Evolutionary conservation across 2,113 vertebrate species (phyloP).

Genomic region (Hippocampus barbouri): DNA sequence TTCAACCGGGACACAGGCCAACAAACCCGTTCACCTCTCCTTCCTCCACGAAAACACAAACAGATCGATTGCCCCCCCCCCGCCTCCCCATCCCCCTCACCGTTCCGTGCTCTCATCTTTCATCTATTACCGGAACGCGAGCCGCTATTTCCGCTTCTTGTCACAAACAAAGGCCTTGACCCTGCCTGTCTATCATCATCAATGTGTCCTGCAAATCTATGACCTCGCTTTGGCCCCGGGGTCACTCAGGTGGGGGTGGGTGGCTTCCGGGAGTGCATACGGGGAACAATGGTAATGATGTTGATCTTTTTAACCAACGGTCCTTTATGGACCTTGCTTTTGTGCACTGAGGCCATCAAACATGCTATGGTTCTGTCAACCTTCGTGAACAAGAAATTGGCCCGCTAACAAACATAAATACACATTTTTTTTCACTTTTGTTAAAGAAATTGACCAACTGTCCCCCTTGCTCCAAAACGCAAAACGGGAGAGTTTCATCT

Average conservation of each 20-base stretch:
- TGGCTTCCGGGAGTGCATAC: not conserved
- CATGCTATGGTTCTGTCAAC: not conserved
- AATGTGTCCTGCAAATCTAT: conserved; percentile 45
- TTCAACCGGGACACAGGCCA: conserved; percentile 59
- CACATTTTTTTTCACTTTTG: not conserved
- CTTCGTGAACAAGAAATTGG: not conserved
- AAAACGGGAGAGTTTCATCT: too few relatives aligned
- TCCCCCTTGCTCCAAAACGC: too few relatives aligned
- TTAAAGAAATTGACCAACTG: not conserved
- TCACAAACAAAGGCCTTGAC: conserved; percentile 56
- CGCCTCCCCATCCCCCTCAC: conserved; percentile 16
- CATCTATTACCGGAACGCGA: conserved; percentile 66
- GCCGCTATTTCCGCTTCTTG: conserved; percentile 60
- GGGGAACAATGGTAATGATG: not conserved
- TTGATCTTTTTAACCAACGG: not conserved
- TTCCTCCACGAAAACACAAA: conserved; percentile 50
- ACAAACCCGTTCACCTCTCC: conserved; percentile 60
- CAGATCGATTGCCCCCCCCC: conserved; percentile 62
- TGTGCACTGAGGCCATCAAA: not conserved
- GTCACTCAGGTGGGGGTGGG: not conserved
- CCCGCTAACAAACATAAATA: not conserved
- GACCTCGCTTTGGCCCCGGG: conserved; percentile 27
- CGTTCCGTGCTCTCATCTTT: conserved; percentile 64
- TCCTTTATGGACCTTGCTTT: not conserved
- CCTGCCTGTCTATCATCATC: conserved; percentile 35